A percentile compares a stretch with the other conserved stretches of the same genome.
These are phyloP conservation scores for Lagenorhynchus albirostris DNA, from an alignment of 2,113 vertebrate genomes.

Conservation along the genomic window DNA sequence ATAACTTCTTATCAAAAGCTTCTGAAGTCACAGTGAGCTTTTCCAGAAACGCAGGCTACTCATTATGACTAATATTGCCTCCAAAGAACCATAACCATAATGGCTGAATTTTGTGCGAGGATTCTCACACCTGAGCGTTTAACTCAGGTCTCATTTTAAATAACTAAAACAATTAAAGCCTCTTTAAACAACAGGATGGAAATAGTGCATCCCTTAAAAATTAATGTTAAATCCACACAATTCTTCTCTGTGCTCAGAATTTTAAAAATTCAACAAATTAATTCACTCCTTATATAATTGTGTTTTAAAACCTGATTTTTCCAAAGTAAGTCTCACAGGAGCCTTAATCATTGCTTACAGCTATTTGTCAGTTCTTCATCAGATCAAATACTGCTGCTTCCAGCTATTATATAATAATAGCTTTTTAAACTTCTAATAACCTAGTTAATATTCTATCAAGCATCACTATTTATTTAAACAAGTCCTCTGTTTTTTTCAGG, in stretches of 20 bases:
- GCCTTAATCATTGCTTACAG: not conserved
- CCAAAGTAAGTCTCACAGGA: not conserved
- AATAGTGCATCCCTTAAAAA: slow-evolving; percentile 8
- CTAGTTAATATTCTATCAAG: slow-evolving; percentile 8
- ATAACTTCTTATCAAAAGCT: not conserved
- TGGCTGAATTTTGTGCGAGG: not conserved
- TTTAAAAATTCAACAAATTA: slow-evolving; percentile 1
- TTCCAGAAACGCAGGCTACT: not conserved
- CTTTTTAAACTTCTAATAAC: slow-evolving; percentile 15
- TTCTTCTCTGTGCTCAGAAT: slow-evolving; percentile 1
- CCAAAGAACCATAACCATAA: not conserved
- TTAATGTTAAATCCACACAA: not conserved
- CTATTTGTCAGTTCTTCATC: slow-evolving; percentile 12
- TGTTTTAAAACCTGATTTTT: not conserved
- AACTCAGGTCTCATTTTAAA: not conserved
- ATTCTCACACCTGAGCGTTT: not conserved
- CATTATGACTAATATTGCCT: not conserved
- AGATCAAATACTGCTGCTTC: not conserved
- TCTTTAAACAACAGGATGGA: not conserved
- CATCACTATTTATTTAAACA: not conserved
- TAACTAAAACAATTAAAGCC: not conserved
- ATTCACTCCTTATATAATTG: not conserved
- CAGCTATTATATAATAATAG: not conserved
- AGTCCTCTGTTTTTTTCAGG: not conserved
- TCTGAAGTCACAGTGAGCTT: not conserved